Conservation (phyloP, 2,888 invertebrate genomes). For the Drosophila borborema region DNA sequence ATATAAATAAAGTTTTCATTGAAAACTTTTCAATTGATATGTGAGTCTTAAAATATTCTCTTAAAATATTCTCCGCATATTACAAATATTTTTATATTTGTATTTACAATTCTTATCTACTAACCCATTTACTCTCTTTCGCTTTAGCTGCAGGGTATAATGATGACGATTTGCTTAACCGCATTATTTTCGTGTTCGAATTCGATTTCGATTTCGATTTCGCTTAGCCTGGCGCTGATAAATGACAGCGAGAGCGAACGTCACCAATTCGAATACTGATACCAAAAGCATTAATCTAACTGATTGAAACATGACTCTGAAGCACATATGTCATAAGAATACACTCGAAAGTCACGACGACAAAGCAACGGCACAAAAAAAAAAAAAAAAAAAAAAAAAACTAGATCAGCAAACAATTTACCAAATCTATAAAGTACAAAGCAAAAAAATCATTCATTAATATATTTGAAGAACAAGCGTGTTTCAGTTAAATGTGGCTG, state of each 20-base stretch:
- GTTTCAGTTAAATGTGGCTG: not conserved
- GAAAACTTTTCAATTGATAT: not conserved
- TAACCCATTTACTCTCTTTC: not conserved
- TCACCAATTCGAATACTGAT: constrained; percentile 36
- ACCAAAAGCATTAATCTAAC: constrained; percentile 36
- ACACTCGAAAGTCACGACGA: not conserved
- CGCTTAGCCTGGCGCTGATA: constrained; percentile 47
- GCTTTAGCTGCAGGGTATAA: not conserved
- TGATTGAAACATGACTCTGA: constrained; percentile 32
- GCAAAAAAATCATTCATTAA: not conserved
- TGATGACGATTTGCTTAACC: constrained; percentile 58
- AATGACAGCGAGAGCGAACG: constrained; percentile 31
- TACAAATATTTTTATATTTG: not conserved
- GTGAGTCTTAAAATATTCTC: too few relatives aligned
- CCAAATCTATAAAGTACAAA: not conserved
- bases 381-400: not conserved
- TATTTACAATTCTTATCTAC: not conserved
- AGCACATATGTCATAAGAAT: constrained; percentile 20
- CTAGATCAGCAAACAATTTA: not conserved
- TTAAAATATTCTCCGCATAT: too few relatives aligned
- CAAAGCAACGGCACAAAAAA: not conserved
- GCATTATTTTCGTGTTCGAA: constrained; percentile 40
- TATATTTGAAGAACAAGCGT: not conserved
- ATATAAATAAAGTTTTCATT: not conserved
- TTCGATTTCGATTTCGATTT: constrained; percentile 31